These are phyloP conservation scores for Mormyrus hasselquistii DNA, from an alignment of 2,797 vertebrate genomes.

Conservation along the genomic window DNA sequence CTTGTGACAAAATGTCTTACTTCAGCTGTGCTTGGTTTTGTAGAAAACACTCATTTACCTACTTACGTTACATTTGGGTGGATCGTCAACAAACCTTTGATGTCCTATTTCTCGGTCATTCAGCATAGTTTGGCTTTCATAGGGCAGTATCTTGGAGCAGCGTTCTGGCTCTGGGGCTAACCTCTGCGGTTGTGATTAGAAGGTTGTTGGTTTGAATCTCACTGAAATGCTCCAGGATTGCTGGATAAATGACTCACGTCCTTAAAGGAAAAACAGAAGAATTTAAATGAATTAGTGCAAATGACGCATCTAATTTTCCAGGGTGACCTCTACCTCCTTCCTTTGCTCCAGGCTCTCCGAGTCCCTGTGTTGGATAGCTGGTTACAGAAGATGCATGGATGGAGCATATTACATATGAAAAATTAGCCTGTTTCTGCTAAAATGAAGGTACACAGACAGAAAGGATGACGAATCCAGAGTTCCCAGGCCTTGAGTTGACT, in stretches of 20 bases:
- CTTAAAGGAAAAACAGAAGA: neutral
- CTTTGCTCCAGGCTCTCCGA: neutral
- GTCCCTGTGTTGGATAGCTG: neutral
- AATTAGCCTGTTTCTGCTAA: slow-evolving; percentile 29
- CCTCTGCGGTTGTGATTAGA: neutral
- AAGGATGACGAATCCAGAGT: slow-evolving; percentile 74
- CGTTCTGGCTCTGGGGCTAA: neutral
- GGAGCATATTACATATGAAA: neutral
- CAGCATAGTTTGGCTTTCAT: neutral
- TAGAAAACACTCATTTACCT: neutral
- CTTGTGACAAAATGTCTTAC: neutral
- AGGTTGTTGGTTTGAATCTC: neutral
- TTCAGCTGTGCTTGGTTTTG: neutral
- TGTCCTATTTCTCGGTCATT: neutral
- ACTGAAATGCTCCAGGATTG: neutral
- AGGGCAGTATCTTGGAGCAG: neutral
- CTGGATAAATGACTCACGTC: neutral
- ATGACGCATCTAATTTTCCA: neutral
- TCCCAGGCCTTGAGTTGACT: slow-evolving; percentile 70
- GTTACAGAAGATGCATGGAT: slow-evolving; percentile 46
- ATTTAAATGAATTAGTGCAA: neutral
- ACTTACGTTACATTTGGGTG: neutral
- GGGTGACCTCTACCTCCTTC: neutral
- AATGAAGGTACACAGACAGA: slow-evolving; percentile 69
- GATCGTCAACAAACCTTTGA: neutral